Conservation (phyloP, 2,888 invertebrate genomes). For the Ceramica pisi region DNA sequence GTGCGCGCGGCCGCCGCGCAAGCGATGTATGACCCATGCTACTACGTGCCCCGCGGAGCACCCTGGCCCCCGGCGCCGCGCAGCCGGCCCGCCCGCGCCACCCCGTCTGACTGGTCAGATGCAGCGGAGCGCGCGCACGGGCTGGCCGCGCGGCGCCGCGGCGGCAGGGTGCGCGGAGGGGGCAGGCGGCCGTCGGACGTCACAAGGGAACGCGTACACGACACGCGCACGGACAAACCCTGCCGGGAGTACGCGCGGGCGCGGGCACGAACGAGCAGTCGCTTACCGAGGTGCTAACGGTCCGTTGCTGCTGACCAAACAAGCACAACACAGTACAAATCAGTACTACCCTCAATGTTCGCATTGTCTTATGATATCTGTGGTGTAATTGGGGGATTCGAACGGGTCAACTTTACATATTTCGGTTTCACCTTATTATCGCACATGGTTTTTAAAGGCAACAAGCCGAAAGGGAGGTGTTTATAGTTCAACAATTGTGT, state of each 20-base stretch:
- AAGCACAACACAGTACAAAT: slow-evolving; percentile 90
- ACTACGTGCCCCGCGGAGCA: slow-evolving; percentile 81
- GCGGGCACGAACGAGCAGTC: slow-evolving; percentile 83
- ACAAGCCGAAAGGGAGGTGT: slow-evolving; percentile 58
- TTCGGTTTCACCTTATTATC: slow-evolving; percentile 68
- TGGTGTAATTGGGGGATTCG: slow-evolving; percentile 74
- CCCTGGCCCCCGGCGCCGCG: slow-evolving; percentile 68
- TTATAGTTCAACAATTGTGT: slow-evolving; percentile 63
- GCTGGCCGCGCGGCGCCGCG: slow-evolving; percentile 52
- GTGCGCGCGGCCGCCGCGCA: slow-evolving; percentile 90
- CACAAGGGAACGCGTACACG: slow-evolving; percentile 88
- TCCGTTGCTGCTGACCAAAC: slow-evolving; percentile 91
- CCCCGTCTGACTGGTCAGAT: slow-evolving; percentile 52
- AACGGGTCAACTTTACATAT: slow-evolving; percentile 69
- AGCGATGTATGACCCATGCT: slow-evolving; percentile 91
- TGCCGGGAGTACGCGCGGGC: slow-evolving; percentile 80
- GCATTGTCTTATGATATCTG: slow-evolving; percentile 77
- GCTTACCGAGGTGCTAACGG: slow-evolving; percentile 90
- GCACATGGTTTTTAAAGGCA: slow-evolving; percentile 68
- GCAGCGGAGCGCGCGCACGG: slow-evolving; percentile 50
- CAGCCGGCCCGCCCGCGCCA: slow-evolving; percentile 52
- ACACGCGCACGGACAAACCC: slow-evolving; percentile 83
- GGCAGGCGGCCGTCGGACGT: slow-evolving; percentile 87
- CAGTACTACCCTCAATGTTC: slow-evolving; percentile 88
- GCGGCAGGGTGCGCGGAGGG: slow-evolving; percentile 68